Evolutionary conservation across 2,113 vertebrate species (phyloP), one percentile per base, ranked within the genome.

Genomic region (Eupsittula cactorum): DNA sequence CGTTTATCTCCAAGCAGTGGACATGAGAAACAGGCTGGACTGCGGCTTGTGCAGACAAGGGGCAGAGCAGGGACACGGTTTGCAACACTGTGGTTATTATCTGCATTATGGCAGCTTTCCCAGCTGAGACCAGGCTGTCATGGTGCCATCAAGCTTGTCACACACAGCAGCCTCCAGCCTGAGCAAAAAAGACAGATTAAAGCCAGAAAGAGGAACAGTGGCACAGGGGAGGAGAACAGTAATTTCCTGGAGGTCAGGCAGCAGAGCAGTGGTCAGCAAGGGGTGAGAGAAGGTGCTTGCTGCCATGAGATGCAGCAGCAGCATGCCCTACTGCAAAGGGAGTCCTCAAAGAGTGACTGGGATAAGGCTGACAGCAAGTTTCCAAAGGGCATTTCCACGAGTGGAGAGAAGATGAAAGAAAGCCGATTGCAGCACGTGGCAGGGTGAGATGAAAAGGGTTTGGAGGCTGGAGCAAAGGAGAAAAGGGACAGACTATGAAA

Each of bases 351-450:
- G 53, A 31, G 39, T 0, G 0, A 0, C 20, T 2, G 2, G 7
- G n/a, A 42, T 1, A 13, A 9, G 31, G 24, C 50, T 1, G 7
- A 16, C 35, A 0, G 0, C 10, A 2, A 55, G 60, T 49, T 41
- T 73, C 2, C 0, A 82, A 52, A 77, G 53, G 42, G 23, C 75
- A 68, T 62, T 53, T 81, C 70, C 68, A 42, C 23, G 11, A 62
- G 42, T 79, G 23, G 27, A 19, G 49, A 42, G 79, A 8, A n/a
- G 82, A 80, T 73, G 75, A 90, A 91, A 87, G 90, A 9, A 50
- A 52, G 84, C 10, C 0, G 1, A 23, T 59, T 50, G 82, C 90
- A 69, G 70, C 0, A 4, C 0, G 0, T 10, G 67, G 44, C 31
- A 57, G 68, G 53, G 16, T 1, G 1, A 35, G 80, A 86, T 92